Percentiles rank a stretch among this genome's conserved stretches.
These are phyloP conservation scores for Epicampocera succincta DNA, from an alignment of 2,888 invertebrate species.

Conservation along the genomic window DNA sequence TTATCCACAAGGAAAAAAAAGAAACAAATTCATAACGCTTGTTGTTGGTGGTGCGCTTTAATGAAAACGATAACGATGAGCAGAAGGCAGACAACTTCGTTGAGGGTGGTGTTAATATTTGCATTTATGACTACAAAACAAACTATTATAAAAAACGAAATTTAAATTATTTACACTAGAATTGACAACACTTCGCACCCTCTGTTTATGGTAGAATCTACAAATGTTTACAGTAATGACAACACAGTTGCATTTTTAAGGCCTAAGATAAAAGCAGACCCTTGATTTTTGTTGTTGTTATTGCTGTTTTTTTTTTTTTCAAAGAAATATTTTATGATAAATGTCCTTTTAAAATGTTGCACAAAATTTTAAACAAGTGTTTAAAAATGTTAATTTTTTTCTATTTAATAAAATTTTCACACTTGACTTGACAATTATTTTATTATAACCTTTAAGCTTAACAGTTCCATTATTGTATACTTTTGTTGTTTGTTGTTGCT, in stretches of 20 bases:
- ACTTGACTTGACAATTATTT: conserved; percentile 61
- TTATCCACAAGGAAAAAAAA: conserved; percentile 33
- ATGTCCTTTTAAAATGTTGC: conserved; percentile 61
- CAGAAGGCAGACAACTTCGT: conserved; percentile 5
- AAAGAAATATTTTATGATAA: conserved; percentile 47
- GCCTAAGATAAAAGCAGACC: too few relatives aligned
- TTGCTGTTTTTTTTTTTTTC: neutral
- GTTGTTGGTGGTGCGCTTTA: neutral
- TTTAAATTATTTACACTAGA: conserved; percentile 67
- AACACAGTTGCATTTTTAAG: conserved; percentile 50
- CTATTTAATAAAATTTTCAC: conserved; percentile 57
- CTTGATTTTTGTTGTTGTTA: too few relatives aligned
- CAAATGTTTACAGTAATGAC: neutral
- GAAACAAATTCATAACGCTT: conserved; percentile 21
- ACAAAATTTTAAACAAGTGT: conserved; percentile 57
- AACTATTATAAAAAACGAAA: conserved; percentile 21
- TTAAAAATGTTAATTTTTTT: conserved; percentile 59
- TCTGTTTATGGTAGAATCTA: conserved; percentile 18
- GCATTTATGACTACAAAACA: conserved; percentile 55
- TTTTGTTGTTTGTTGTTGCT: conserved; percentile 13
- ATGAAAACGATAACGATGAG: conserved; percentile 36
- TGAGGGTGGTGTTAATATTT: conserved; percentile 64
- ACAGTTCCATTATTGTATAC: conserved; percentile 23
- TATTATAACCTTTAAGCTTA: conserved; percentile 60
- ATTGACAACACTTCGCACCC: conserved; percentile 58